Evolutionary conservation across 2,113 vertebrate genomes (phyloP), one percentile per base, ranked within the genome.

Genomic region (Petroica traversi): DNA sequence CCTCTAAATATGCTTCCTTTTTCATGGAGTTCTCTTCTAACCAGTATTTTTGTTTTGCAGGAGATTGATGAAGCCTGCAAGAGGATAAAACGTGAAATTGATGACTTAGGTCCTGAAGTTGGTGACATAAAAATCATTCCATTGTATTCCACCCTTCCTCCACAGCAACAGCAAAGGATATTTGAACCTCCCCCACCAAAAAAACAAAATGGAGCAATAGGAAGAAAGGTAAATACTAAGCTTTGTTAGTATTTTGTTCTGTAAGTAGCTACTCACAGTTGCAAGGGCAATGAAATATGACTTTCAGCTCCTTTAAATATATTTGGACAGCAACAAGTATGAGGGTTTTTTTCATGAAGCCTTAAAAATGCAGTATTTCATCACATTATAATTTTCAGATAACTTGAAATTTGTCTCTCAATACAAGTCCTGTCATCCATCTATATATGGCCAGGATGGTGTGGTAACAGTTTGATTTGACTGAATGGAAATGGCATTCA

Each of bases 91-190:
- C 98, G 99, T 57, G 99, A 99, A 97, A 99, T 99, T 33, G 99
- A 99, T 94, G 99, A 99, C 95, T 98, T 99, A 92, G 99, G 99
- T 28, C 99, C 99, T 22, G 99, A 99, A 93, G 99, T 99, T 86
- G 99, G 99, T 20, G 99, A 99, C 93, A 99, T 99, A 96, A 99
- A 99, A 98, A 99, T 99, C 98, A 99, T 99, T 98, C 99, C 99
- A 2, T 97, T 99, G 59, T 99, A 99, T 96, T 99, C 99, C 34
- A 99, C 99, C 3, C 98, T 99, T 94, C 99, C 99, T 74, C 99
- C 99, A 4, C 99, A 99, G 91, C 99, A 99, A 64, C 99, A 99
- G 86, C 99, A 99, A 88, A 98, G 99, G 85, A 99, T 99, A 98
- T 99, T 99, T 88, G 99, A 99, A 93, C 98, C 99, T 40, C 99